Conservation (phyloP, 2,797 vertebrate genomes). For the Vipera ursinii region DNA sequence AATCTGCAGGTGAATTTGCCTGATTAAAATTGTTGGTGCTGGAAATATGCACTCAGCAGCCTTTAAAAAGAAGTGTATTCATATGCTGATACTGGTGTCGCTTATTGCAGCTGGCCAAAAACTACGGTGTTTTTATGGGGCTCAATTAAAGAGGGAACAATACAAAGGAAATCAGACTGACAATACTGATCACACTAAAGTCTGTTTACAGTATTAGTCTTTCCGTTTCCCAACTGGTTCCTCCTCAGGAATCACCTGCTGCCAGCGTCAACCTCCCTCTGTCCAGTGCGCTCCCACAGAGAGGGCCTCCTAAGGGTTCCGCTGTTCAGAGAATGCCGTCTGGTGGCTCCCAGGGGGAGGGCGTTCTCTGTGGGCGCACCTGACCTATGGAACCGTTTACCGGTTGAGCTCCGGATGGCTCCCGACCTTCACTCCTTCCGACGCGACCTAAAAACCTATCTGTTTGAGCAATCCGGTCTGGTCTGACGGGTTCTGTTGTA, state of each 20-base stretch:
- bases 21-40: slow-evolving; percentile 71
- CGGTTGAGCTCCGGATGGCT: no score
- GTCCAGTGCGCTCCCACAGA: no score
- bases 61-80: slow-evolving; percentile 50
- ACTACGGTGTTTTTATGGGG: not conserved
- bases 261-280: no score
- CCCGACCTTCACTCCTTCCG: no score
- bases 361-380: no score
- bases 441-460: no score
- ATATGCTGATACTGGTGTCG: slow-evolving; percentile 27
- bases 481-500: no score
- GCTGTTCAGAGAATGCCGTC: no score
- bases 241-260: not conserved
- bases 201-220: slow-evolving; percentile 5
- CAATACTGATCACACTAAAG: not conserved
- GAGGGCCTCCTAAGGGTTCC: no score
- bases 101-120: slow-evolving; percentile 2
- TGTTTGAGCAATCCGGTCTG: no score
- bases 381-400: no score
- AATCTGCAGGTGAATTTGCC: slow-evolving; percentile 67
- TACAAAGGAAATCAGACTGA: not conserved
- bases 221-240: not conserved
- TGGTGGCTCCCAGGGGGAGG: no score
- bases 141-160: not conserved
- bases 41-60: slow-evolving; percentile 35